Percentiles rank a stretch among this genome's conserved stretches.
Conservation (phyloP, 1,140 invertebrate genomes). For the Musca domestica region DNA sequence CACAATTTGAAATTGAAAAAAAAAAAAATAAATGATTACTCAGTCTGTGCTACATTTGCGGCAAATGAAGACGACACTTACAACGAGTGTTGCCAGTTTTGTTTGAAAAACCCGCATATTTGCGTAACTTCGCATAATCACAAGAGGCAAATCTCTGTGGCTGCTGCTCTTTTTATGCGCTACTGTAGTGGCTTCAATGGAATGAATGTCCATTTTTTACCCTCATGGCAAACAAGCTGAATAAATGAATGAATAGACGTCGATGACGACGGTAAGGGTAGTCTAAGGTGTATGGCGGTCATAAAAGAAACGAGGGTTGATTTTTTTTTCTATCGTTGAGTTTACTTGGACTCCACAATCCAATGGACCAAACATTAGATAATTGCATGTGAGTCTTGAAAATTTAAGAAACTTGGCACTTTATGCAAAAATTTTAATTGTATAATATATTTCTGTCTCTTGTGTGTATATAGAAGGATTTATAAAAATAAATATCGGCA, state of each 20-base stretch:
- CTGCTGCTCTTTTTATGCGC: not conserved
- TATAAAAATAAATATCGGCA: no score
- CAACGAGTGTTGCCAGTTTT: no score
- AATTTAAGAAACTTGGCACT: no score
- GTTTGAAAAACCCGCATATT: constrained; percentile 7
- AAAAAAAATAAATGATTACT: no score
- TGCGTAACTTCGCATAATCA: not conserved
- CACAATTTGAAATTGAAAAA: not conserved
- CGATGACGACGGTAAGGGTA: not conserved
- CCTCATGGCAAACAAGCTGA: not conserved
- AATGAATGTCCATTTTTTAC: constrained; percentile 2
- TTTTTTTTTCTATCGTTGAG: no score
- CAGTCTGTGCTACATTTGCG: no score
- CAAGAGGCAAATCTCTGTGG: not conserved
- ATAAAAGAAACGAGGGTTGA: no score
- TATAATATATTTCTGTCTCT: no score
- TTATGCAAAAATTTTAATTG: no score
- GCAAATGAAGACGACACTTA: no score
- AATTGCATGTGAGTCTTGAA: not conserved
- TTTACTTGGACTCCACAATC: not conserved
- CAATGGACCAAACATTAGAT: not conserved
- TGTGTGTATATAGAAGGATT: no score
- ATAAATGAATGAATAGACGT: not conserved
- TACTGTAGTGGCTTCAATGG: not conserved
- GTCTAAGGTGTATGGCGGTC: not conserved